Evolutionary conservation across 2,888 invertebrate genomes (phyloP).

Genomic region (Brachypterus glaber): DNA sequence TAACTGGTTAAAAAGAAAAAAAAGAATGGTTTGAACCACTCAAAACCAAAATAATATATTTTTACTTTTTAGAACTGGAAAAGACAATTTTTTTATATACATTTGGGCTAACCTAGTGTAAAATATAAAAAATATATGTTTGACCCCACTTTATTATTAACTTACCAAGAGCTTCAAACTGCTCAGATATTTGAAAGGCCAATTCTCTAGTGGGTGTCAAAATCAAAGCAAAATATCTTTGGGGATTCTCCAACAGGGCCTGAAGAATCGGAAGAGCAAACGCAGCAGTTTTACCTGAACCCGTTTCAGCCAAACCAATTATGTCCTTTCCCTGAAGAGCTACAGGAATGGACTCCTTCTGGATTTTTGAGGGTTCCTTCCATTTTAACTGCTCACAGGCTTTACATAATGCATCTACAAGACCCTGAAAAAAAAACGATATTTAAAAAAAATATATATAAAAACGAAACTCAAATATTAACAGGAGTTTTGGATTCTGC

Average conservation of each 20-base stretch:
- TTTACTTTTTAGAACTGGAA: not conserved
- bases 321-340: conserved; percentile 75
- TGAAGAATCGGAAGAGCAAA: conserved; percentile 96
- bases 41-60: not conserved
- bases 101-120: not conserved
- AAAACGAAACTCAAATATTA: not conserved
- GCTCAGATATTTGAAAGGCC: conserved; percentile 97
- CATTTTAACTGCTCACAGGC: conserved; percentile 90
- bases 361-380: conserved; percentile 91
- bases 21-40: not conserved
- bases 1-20: not conserved
- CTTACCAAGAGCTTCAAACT: conserved; percentile 91
- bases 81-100: not conserved
- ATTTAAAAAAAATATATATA: no score
- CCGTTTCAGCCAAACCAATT: conserved; percentile 65
- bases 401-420: conserved; percentile 82
- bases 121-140: conserved; percentile 17
- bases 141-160: no score
- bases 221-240: conserved; percentile 85
- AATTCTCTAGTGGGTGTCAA: conserved; percentile 95
- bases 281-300: conserved; percentile 95
- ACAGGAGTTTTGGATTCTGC: no score
- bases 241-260: conserved; percentile 79
- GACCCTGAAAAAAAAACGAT: conserved; percentile 62
- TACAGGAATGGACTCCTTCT: conserved; percentile 85